Percentiles rank a stretch among this genome's conserved stretches.
phyloP scores from a whole-genome alignment of 2,797 vertebrate genomes.

The Clarias laeviceps region DNA sequence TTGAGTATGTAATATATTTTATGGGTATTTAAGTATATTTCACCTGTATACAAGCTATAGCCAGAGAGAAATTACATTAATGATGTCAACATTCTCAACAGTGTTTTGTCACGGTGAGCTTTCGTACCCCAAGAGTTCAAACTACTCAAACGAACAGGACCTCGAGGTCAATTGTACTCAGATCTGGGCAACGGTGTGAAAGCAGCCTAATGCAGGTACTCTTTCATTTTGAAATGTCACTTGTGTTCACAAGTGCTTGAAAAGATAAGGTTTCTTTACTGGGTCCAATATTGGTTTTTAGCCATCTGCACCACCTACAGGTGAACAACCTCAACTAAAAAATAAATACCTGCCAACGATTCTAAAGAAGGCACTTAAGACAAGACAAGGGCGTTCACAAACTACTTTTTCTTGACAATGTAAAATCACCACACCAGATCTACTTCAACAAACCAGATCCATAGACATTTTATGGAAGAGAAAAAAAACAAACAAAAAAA shows the following conservation, averaged over 20 bases:
- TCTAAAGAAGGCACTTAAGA: constrained; percentile 30
- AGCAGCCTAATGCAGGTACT: not conserved
- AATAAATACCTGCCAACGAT: not conserved
- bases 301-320: constrained; percentile 29
- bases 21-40: not conserved
- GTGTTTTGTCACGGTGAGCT: no score
- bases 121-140: no score
- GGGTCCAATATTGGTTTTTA: not conserved
- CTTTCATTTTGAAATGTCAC: not conserved
- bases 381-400: constrained; percentile 12
- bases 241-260: no score
- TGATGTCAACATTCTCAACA: no score
- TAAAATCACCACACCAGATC: not conserved
- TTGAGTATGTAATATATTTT: not conserved
- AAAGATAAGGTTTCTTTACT: not conserved
- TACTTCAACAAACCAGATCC: not conserved
- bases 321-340: constrained; percentile 29
- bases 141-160: no score
- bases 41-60: not conserved
- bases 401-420: constrained; percentile 13
- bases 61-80: no score
- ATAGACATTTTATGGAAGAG: no score
- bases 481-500: not conserved
- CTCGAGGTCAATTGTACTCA: no score
- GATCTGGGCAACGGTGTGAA: no score